Percentiles rank a stretch among this genome's conserved stretches.
These are phyloP conservation scores for Philopedon plagiatum DNA, from an alignment of 2,888 invertebrate species.

Conservation along the genomic window DNA sequence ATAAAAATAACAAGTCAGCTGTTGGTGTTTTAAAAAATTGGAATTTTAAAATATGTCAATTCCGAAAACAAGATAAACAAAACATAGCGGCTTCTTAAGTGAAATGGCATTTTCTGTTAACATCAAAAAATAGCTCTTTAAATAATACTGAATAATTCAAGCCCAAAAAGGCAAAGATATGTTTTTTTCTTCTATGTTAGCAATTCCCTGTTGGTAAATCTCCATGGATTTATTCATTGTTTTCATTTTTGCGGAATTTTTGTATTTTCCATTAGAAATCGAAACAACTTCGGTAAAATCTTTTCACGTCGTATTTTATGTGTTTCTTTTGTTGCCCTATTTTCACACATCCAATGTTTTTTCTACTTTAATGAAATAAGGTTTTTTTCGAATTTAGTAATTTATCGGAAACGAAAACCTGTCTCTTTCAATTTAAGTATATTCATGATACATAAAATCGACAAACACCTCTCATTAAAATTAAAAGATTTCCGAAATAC, in stretches of 20 bases:
- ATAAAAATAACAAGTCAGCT: no score
- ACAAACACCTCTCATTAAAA: no score
- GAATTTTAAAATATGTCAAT: not conserved
- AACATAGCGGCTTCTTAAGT: not conserved
- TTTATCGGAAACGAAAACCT: not conserved
- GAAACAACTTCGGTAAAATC: slow-evolving; percentile 28
- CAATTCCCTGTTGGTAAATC: slow-evolving; percentile 21
- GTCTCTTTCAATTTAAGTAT: not conserved
- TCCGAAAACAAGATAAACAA: not conserved
- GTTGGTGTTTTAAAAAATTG: not conserved
- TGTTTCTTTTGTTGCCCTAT: not conserved
- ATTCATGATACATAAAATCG: no score
- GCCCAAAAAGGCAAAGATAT: slow-evolving; percentile 21
- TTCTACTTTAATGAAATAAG: not conserved
- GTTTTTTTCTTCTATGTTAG: slow-evolving; percentile 21
- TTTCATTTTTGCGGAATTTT: slow-evolving; percentile 28
- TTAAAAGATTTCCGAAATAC: no score
- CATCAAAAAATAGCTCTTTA: slow-evolving; percentile 22
- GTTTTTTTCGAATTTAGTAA: not conserved
- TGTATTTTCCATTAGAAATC: slow-evolving; percentile 21
- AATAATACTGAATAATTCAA: slow-evolving; percentile 34
- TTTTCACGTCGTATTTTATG: slow-evolving; percentile 13
- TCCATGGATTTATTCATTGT: slow-evolving; percentile 34
- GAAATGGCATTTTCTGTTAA: slow-evolving; percentile 21
- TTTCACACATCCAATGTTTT: slow-evolving; percentile 7